Conservation (phyloP, 2,888 invertebrate species). For the Lasius platythorax region DNA sequence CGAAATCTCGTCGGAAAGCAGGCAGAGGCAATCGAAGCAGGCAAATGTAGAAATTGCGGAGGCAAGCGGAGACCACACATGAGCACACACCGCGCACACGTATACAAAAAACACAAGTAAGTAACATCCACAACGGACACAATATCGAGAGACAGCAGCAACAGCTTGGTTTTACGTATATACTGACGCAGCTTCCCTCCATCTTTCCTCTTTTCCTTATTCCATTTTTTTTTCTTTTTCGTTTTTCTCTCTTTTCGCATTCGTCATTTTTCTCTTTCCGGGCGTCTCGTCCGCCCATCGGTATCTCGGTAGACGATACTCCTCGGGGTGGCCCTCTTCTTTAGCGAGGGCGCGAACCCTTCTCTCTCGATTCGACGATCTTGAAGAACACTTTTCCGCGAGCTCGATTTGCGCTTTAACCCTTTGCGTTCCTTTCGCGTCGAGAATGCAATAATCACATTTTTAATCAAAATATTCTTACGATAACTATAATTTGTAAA, state of each 20-base stretch:
- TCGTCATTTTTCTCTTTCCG: conserved; percentile 38
- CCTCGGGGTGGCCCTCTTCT: background rate
- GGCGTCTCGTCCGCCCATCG: conserved; percentile 15
- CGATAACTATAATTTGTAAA: background rate
- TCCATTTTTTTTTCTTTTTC: conserved; percentile 16
- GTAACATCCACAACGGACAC: conserved; percentile 66
- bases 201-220: conserved; percentile 31
- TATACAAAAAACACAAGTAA: conserved; percentile 60
- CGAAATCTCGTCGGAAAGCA: conserved; percentile 31
- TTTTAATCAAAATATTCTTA: background rate
- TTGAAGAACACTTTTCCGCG: conserved; percentile 8
- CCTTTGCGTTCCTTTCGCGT: conserved; percentile 2
- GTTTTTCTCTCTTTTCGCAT: conserved; percentile 45
- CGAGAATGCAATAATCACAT: background rate
- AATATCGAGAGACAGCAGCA: conserved; percentile 65
- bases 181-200: conserved; percentile 44
- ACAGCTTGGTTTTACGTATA: conserved; percentile 42
- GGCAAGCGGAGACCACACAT: conserved; percentile 65
- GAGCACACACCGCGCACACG: conserved; percentile 69
- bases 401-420: conserved; percentile 34
- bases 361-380: conserved; percentile 55
- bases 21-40: conserved; percentile 29
- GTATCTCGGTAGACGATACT: background rate
- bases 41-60: conserved; percentile 54
- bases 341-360: conserved; percentile 6